These are phyloP conservation scores for Frieseomelitta varia DNA, from an alignment of 1,140 invertebrate genomes.

Conservation along the genomic window DNA sequence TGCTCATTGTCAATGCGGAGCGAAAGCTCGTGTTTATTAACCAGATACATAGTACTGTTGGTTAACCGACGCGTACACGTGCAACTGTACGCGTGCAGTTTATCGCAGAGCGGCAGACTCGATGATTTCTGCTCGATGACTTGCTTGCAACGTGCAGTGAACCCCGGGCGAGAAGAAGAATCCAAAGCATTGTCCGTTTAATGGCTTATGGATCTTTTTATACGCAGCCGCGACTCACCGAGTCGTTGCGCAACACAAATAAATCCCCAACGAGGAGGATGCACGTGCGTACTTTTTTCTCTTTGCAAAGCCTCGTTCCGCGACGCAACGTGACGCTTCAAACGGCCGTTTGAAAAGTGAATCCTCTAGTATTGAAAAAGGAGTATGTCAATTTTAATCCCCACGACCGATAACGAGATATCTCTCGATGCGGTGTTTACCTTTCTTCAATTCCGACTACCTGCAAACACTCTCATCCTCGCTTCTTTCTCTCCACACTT, in stretches of 20 bases:
- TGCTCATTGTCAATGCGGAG: neutral
- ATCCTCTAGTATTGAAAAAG: neutral
- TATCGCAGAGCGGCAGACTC: neutral
- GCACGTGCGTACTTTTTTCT: neutral
- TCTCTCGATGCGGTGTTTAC: neutral
- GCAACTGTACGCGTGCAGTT: conserved; percentile 8
- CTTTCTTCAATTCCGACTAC: neutral
- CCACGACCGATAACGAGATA: neutral
- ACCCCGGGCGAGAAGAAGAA: neutral
- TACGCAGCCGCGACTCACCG: neutral
- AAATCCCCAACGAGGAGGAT: conserved; percentile 28
- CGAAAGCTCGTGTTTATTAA: neutral
- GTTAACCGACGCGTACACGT: neutral
- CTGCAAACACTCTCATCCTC: neutral
- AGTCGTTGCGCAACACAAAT: conserved; percentile 39
- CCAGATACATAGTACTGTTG: neutral
- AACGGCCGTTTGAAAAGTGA: conserved; percentile 22
- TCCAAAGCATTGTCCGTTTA: neutral
- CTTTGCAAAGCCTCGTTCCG: conserved; percentile 45
- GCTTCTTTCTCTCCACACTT: too few species aligned
- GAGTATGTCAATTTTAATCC: conserved; percentile 9
- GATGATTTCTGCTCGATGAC: neutral
- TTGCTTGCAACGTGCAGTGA: neutral
- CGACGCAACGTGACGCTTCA: neutral
- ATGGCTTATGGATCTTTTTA: conserved; percentile 38